Percentiles rank a stretch among this genome's conserved stretches.
Conservation (phyloP, 2,797 vertebrate species). For the Pteronotus mesoamericanus region DNA sequence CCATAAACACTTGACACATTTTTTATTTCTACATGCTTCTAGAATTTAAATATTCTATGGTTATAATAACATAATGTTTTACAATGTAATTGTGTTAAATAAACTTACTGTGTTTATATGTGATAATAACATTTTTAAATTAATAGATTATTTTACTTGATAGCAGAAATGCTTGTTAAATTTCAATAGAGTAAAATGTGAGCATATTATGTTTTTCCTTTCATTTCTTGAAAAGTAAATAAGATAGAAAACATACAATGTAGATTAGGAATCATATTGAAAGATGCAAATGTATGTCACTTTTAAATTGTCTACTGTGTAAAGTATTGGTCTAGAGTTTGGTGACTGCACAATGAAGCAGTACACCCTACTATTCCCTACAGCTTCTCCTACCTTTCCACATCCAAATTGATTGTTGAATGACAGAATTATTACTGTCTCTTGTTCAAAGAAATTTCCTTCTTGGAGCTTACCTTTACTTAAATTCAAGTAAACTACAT, state of each 20-base stretch:
- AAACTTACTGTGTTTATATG: background rate
- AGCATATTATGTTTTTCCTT: background rate
- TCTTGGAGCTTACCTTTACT: background rate
- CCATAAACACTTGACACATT: background rate
- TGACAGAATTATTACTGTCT: background rate
- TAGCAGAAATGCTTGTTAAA: background rate
- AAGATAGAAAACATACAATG: background rate
- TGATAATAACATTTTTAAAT: background rate
- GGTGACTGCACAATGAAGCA: background rate
- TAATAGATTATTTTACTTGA: background rate
- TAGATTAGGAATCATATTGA: background rate
- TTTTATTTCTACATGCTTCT: background rate
- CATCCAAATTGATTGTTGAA: background rate
- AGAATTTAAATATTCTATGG: background rate
- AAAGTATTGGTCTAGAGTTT: background rate
- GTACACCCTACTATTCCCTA: background rate
- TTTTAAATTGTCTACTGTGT: background rate
- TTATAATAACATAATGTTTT: background rate
- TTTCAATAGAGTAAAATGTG: background rate
- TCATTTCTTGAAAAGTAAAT: background rate
- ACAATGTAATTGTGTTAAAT: background rate
- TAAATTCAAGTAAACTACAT: background rate
- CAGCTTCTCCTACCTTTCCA: background rate
- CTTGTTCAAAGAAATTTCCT: background rate
- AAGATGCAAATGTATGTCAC: background rate